Conservation (phyloP, 2,888 invertebrate genomes). For the Megamerina dolium region DNA sequence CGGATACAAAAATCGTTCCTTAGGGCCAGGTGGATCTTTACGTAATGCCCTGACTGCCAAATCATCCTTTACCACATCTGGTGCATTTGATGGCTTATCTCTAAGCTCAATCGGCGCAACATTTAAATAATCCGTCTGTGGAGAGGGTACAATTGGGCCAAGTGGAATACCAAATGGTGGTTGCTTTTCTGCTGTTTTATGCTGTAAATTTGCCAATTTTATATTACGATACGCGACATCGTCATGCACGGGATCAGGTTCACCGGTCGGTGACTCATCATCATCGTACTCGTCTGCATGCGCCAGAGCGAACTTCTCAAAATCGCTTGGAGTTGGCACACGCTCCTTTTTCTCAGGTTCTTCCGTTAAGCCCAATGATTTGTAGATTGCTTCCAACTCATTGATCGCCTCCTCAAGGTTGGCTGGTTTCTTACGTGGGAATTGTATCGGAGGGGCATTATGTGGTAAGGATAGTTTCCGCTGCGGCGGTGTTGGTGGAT, state of each 20-base stretch:
- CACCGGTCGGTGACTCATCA: constrained; percentile 54
- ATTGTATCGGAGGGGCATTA: constrained; percentile 39
- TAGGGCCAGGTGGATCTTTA: constrained; percentile 59
- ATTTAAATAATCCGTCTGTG: constrained; percentile 79
- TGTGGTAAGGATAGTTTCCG: constrained; percentile 29
- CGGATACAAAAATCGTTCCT: constrained; percentile 35
- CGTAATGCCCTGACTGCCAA: constrained; percentile 78
- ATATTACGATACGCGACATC: constrained; percentile 80
- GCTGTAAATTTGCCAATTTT: constrained; percentile 67
- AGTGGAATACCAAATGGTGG: constrained; percentile 88
- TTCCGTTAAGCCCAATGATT: constrained; percentile 77
- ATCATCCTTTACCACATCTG: constrained; percentile 82
- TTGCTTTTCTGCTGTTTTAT: constrained; percentile 71
- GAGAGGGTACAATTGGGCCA: constrained; percentile 73
- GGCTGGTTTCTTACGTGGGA: constrained; percentile 57
- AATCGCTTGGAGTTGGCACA: constrained; percentile 39
- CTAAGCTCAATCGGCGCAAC: constrained; percentile 53
- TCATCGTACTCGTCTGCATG: constrained; percentile 56
- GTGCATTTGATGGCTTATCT: constrained; percentile 51
- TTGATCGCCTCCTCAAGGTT: constrained; percentile 83
- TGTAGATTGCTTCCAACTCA: constrained; percentile 86
- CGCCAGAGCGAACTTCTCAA: constrained; percentile 51
- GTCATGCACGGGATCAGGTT: constrained; percentile 76
- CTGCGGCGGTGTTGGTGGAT: constrained; percentile 31
- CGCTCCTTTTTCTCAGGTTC: constrained; percentile 29